Conservation (phyloP, 2,113 vertebrate species). For the Nestor notabilis region DNA sequence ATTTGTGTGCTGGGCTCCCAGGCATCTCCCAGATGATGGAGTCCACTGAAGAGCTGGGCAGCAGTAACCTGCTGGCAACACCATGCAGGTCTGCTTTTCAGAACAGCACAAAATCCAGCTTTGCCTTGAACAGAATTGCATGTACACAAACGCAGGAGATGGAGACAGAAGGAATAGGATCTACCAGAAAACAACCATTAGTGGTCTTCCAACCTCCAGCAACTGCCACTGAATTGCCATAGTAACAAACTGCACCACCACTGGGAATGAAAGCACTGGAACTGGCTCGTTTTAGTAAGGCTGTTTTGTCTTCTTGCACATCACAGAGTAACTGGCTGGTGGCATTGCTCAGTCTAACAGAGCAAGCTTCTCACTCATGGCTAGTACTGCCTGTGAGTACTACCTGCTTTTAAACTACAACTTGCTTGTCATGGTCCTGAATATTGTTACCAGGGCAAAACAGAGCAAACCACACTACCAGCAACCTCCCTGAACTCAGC, state of each 20-base stretch:
- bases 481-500: not conserved
- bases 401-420: not conserved
- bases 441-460: not conserved
- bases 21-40: not conserved
- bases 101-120: not conserved
- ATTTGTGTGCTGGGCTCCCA: not conserved
- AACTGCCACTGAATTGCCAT: not conserved
- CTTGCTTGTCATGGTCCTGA: not conserved
- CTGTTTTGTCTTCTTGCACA: not conserved
- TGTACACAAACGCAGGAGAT: not conserved
- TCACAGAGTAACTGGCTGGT: not conserved
- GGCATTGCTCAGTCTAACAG: not conserved
- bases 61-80: not conserved
- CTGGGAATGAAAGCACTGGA: not conserved
- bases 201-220: not conserved
- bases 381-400: not conserved
- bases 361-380: not conserved
- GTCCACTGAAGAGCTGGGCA: not conserved
- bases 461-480: not conserved
- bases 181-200: not conserved
- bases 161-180: not conserved
- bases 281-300: not conserved
- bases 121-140: not conserved
- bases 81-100: not conserved
- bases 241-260: not conserved